These are phyloP conservation scores for Blastomussa wellsi DNA, from an alignment of 92 coral and sea anemone genomes.

Conservation along the genomic window DNA sequence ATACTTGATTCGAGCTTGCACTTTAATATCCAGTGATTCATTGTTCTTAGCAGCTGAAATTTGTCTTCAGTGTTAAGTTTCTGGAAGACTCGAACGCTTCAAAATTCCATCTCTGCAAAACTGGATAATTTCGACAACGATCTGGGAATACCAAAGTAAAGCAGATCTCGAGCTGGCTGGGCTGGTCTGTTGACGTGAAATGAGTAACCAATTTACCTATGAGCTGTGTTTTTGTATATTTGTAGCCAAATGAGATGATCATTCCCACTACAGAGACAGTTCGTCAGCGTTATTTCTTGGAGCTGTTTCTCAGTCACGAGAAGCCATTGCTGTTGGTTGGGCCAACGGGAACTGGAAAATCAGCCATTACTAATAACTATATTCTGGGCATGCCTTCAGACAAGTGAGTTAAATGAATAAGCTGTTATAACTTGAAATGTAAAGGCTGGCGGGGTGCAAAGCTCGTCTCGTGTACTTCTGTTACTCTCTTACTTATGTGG, in stretches of 20 bases:
- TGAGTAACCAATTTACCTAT: not conserved
- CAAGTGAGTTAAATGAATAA: slow-evolving; percentile 40
- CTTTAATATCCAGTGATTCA: not conserved
- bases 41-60: not conserved
- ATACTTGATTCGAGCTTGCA: not conserved
- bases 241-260: slow-evolving; percentile 90
- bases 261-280: slow-evolving; percentile 98
- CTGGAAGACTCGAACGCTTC: not conserved
- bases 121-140: no score
- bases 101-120: no score
- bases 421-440: no score
- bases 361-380: slow-evolving; percentile 89
- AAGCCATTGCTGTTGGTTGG: slow-evolving; percentile 90
- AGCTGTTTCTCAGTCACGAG: slow-evolving; percentile 77
- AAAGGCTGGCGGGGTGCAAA: not conserved
- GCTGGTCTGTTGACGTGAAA: not conserved
- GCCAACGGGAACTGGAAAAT: slow-evolving; percentile 96
- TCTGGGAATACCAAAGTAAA: not conserved
- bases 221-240: not conserved
- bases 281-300: slow-evolving; percentile 95
- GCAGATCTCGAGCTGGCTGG: not conserved
- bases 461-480: no score
- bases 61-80: not conserved
- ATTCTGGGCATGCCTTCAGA: slow-evolving; percentile 77
- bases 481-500: not conserved